These are phyloP conservation scores for Pristionchus japonicus DNA, from an alignment of 2,888 invertebrate genomes.

Conservation along the genomic window DNA sequence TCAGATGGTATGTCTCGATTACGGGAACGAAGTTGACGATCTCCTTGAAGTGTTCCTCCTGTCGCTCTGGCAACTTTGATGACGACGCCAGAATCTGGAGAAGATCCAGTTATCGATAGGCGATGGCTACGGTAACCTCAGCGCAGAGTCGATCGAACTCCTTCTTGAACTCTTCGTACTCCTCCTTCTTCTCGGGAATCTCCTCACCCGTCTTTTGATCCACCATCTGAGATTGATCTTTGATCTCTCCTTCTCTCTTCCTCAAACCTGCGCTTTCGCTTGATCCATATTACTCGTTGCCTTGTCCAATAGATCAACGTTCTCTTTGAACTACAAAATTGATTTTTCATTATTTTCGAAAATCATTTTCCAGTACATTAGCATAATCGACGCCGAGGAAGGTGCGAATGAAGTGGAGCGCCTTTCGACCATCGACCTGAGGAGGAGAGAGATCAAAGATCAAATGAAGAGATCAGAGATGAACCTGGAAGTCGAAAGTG, in stretches of 20 bases:
- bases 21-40: conserved; percentile 35
- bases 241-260: background rate
- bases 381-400: conserved; percentile 29
- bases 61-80: background rate
- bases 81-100: background rate
- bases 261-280: background rate
- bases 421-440: conserved; percentile 7
- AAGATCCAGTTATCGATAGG: background rate
- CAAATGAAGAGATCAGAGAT: background rate
- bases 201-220: conserved; percentile 14
- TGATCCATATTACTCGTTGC: background rate
- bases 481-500: conserved; percentile 22
- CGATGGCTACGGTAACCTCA: background rate
- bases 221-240: background rate
- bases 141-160: background rate
- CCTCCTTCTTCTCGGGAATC: conserved; percentile 24
- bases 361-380: background rate
- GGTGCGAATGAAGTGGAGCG: background rate
- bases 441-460: conserved; percentile 3
- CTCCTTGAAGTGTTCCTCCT: conserved; percentile 39
- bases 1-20: conserved; percentile 18
- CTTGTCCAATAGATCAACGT: background rate
- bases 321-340: conserved; percentile 6
- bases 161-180: conserved; percentile 1
- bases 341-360: background rate